These are phyloP conservation scores for Thumatha senex DNA, from an alignment of 2,888 invertebrate species.

Conservation along the genomic window DNA sequence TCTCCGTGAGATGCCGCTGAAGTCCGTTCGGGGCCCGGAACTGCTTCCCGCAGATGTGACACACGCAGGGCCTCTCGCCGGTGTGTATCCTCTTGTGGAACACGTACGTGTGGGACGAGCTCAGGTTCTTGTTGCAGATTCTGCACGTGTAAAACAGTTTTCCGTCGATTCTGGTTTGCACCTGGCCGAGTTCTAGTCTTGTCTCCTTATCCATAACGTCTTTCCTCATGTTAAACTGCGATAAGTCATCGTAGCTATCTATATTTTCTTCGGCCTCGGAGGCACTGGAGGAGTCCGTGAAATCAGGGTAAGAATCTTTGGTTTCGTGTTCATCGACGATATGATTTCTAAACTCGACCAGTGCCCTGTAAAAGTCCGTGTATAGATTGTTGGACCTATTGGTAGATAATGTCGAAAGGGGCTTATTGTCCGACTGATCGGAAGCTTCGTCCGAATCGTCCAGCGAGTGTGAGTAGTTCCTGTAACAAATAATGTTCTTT, in stretches of 20 bases:
- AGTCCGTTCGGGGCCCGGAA: constrained; percentile 86
- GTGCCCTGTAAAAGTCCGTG: constrained; percentile 54
- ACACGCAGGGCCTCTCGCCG: constrained; percentile 86
- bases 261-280: constrained; percentile 34
- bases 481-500: constrained; percentile 63
- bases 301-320: constrained; percentile 39
- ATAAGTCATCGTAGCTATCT: constrained; percentile 62
- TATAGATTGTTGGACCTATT: constrained; percentile 43
- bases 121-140: constrained; percentile 83
- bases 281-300: constrained; percentile 46
- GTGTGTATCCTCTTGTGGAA: constrained; percentile 86
- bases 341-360: constrained; percentile 63
- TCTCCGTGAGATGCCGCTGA: constrained; percentile 84
- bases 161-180: constrained; percentile 70
- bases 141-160: constrained; percentile 82
- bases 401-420: constrained; percentile 49
- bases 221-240: constrained; percentile 61
- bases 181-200: constrained; percentile 55
- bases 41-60: constrained; percentile 86
- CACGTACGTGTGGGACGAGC: constrained; percentile 84
- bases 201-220: constrained; percentile 61
- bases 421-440: constrained; percentile 51
- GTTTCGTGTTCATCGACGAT: constrained; percentile 42
- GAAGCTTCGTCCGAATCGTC: constrained; percentile 13
- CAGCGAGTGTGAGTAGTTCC: constrained; percentile 38